Evolutionary conservation across 2,113 vertebrate genomes (phyloP).

Genomic region (Parus major): DNA sequence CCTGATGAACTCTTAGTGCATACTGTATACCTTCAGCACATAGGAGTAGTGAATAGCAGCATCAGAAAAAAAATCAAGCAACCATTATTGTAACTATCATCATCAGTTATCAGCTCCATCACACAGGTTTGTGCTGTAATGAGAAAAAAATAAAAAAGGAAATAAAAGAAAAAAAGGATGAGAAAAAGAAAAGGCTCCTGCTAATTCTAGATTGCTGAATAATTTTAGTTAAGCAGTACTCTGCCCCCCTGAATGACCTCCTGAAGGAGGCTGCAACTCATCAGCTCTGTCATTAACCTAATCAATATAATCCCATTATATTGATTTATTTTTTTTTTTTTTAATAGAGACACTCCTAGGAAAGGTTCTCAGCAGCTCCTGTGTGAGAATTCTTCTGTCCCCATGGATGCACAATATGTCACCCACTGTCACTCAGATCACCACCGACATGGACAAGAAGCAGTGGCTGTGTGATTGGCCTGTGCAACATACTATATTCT

Average conservation of each 20-base stretch:
- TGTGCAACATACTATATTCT: background rate
- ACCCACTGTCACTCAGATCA: slow-evolving; percentile 13
- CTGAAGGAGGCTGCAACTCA: slow-evolving; percentile 1
- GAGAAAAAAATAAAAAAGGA: background rate
- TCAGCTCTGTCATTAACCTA: background rate
- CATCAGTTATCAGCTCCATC: slow-evolving; percentile 42
- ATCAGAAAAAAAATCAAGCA: slow-evolving; percentile 41
- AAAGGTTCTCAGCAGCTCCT: background rate
- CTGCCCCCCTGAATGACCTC: background rate
- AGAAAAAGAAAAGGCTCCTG: background rate
- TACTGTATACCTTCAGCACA: background rate
- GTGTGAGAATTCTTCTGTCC: background rate
- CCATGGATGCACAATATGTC: background rate
- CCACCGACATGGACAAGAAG: background rate
- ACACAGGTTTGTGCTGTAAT: slow-evolving; percentile 25
- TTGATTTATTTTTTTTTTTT: background rate
- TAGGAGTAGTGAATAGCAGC: slow-evolving; percentile 9
- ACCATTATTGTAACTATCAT: slow-evolving; percentile 35
- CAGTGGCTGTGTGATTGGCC: background rate
- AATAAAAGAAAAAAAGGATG: background rate
- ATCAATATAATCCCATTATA: slow-evolving; percentile 27
- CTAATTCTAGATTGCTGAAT: slow-evolving; percentile 27
- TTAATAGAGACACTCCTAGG: background rate
- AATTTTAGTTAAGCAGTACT: background rate
- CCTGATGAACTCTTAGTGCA: slow-evolving; percentile 1